Evolutionary conservation across 2,113 vertebrate species (phyloP).

Genomic region (Chlorocebus sabaeus): DNA sequence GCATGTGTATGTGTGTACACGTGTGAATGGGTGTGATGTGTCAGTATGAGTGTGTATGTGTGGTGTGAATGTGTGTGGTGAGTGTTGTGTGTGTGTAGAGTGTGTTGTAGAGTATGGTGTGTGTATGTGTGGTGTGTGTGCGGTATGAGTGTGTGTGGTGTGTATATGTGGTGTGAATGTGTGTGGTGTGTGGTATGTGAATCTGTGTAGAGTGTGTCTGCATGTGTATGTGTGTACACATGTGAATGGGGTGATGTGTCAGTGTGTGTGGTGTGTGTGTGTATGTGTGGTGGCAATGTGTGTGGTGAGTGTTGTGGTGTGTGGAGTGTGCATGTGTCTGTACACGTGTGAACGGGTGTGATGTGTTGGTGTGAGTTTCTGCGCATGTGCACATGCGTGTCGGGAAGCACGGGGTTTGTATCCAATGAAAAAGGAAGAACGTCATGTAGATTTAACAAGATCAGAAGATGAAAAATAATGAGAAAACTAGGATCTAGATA

Average conservation of each 20-base stretch:
- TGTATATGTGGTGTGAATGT: no score
- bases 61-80: not conserved
- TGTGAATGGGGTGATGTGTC: no score
- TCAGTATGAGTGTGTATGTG: no score
- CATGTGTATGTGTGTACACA: no score
- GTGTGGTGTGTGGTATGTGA: no score
- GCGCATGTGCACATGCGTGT: fast-evolving
- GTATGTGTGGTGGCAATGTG: not conserved
- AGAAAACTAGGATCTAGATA: not conserved
- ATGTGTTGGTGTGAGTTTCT: not conserved
- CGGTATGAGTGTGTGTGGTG: no score
- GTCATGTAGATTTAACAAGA: not conserved
- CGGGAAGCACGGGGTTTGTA: not conserved
- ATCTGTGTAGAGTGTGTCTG: no score
- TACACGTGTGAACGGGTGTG: not conserved
- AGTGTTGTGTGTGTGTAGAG: not conserved
- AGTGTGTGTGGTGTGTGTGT: no score
- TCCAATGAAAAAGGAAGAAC: not conserved
- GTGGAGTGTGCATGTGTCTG: not conserved
- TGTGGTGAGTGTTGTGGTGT: not conserved
- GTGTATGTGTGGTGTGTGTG: no score
- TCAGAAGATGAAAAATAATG: not conserved
- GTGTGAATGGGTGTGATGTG: no score
- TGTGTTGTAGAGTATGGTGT: not conserved
- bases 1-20: no score